Evolutionary conservation across 2,797 vertebrate genomes (phyloP).

Genomic region (Strix occidentalis): DNA sequence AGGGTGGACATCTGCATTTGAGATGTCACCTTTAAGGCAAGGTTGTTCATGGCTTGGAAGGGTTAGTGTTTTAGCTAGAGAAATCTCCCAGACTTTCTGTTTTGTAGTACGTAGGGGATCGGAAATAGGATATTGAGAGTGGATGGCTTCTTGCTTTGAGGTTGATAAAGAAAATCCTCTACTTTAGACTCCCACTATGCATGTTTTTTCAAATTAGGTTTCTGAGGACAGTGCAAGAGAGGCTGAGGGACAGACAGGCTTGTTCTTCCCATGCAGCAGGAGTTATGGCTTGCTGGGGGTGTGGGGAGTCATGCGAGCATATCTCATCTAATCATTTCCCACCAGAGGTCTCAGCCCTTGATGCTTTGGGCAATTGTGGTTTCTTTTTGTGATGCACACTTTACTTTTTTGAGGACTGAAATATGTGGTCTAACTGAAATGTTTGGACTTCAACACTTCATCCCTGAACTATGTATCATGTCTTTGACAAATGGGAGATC

Average conservation of each 20-base stretch:
- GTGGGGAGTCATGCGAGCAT: neutral
- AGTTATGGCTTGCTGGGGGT: neutral
- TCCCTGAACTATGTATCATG: neutral
- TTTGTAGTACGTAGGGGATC: neutral
- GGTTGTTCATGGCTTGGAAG: neutral
- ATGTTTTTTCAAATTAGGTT: neutral
- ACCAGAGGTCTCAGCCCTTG: neutral
- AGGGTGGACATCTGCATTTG: neutral
- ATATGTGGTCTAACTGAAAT: neutral
- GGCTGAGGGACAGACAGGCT: neutral
- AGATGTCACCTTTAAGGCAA: neutral
- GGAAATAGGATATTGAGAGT: neutral
- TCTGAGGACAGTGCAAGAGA: neutral
- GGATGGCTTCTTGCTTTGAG: neutral
- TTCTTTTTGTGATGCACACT: neutral
- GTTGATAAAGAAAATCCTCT: neutral
- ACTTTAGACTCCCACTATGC: neutral
- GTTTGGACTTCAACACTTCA: neutral
- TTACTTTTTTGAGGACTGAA: neutral
- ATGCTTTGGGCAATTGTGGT: neutral
- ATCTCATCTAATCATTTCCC: constrained; percentile 3
- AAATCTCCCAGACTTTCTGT: neutral
- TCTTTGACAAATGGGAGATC: neutral
- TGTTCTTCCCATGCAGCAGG: neutral
- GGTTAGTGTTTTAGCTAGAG: neutral